Base-by-base conservation (phyloP, 2,888 invertebrate genomes). In the Pachliopta kotzebuea region DNA sequence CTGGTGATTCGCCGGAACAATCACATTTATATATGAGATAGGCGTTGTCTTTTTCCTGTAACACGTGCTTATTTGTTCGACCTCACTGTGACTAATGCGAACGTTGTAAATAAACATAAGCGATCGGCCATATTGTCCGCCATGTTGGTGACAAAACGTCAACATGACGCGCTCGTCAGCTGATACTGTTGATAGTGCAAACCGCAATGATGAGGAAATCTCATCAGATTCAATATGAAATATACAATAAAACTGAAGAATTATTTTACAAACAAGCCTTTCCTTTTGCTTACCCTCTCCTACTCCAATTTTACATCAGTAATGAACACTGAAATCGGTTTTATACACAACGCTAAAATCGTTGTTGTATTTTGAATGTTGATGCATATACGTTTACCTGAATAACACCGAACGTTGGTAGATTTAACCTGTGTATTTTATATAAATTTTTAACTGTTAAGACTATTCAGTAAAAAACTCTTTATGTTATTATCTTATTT, bases 71-170 rank as follows among this genome's bases (percentile, higher is more conserved):
- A 58, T 62, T 65, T 55, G 50, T 55, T 59, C 52, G 58, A 45
- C 31, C 31, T 21, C 37, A 14, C 50, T 70, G 69, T 74, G 75
- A 72, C 69, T 70, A 72, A 73, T 73, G 69, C 74, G 73, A 69
- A 69, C 74, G 75, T 78, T 79, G 86, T 85, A 86, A 85, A 85
- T 82, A 87, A 86, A 86, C 83, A 72, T 65, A 85, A 81, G 76
- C 70, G 70, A 67, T 70, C 80, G 66, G 83, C 86, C 84, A 88
- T 87, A 67, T 84, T 87, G 80, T 71, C 80, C 71, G 84, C 87
- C 88, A 88, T 89, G 71, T 83, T 88, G 75, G 76, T 71, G 73
- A 75, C 70, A 68, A 76, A 72, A 82, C 83, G 83, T 84, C 83
- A 81, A 76, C 69, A 73, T 86, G 88, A 89, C 88, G 88, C 73